Evolutionary conservation across 2,113 vertebrate species (phyloP), one percentile per base, ranked within the genome.

Genomic region (Cephalophus harveyi): DNA sequence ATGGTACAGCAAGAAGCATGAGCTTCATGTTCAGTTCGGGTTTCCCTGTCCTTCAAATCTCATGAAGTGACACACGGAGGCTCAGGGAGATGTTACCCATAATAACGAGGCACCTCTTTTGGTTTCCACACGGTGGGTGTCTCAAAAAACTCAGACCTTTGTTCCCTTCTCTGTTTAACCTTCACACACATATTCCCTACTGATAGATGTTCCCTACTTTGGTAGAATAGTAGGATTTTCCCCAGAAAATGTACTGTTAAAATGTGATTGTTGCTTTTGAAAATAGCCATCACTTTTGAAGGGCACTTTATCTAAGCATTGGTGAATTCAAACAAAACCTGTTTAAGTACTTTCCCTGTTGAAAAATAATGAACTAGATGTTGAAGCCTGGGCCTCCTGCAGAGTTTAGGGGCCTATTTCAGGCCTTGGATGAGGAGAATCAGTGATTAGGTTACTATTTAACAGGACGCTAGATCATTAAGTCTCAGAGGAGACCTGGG

Each of bases 401-500:
- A 82, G 91, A 94, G 28, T 91, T 67, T 86, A 33, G 83, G 50
- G 54, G 17, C 21, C 36, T 54, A 36, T 94, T 96, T 91, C 11
- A 87, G 84, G 57, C 27, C n/a, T 50, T 89, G 60, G 59, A 57
- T 85, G 48, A 87, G 28, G 82, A 87, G 54, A 96, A 82, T 97
- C 6, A 4, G 76, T 92, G 82, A 96, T 97, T 89, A 95, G 74
- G 23, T 82, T 92, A 40, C 87, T 87, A 23, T 88, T 94, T 92
- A 97, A 91, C 36, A 52, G 67, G 60, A 91, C 57, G 48, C 46
- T 30, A 94, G 85, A 74, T 95, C 67, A 78, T 91, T 89, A 84
- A 92, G 23, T 94, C 94, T 96, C 92, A 91, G 57, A 95, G 48
- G 87, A 97, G 57, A 95, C 55, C 87, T 82, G 21, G 28, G n/a